Conservation (phyloP, 2,113 vertebrate genomes). For the Cinclus cinclus region DNA sequence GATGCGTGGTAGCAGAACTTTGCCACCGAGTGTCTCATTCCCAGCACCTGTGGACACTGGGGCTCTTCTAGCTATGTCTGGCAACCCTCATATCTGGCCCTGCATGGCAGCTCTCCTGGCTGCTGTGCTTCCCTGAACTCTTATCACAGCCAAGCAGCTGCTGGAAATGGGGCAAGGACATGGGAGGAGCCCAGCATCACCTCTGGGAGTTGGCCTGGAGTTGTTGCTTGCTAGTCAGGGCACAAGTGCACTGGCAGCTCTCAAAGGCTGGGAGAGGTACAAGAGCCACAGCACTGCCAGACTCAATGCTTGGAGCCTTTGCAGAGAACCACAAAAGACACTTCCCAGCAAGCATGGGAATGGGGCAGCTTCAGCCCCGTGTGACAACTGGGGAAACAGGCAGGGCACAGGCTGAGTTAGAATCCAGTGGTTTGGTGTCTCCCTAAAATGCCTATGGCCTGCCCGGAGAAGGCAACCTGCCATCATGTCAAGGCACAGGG, state of each 20-base stretch:
- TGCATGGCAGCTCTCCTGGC: background rate
- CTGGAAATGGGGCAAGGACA: background rate
- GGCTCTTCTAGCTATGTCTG: background rate
- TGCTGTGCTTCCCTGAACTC: rapidly evolving
- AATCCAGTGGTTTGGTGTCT: background rate
- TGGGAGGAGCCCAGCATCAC: background rate
- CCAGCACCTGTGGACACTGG: background rate
- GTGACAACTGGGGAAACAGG: background rate
- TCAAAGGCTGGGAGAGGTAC: background rate
- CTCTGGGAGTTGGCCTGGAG: background rate
- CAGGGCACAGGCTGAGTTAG: background rate
- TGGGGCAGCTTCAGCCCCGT: rapidly evolving
- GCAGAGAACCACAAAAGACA: background rate
- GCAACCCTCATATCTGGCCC: background rate
- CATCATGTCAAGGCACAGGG: rapidly evolving
- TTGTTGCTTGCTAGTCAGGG: background rate
- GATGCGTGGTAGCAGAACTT: rapidly evolving
- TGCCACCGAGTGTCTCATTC: rapidly evolving
- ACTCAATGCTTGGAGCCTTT: background rate
- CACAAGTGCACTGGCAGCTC: rapidly evolving
- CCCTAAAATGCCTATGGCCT: rapidly evolving
- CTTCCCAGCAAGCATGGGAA: background rate
- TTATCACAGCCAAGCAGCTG: background rate
- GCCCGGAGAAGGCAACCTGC: background rate
- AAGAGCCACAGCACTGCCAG: background rate